Evolutionary conservation across 2,888 invertebrate species (phyloP), one percentile per base, ranked within the genome.

Genomic region (Nephrotoma flavescens): DNA sequence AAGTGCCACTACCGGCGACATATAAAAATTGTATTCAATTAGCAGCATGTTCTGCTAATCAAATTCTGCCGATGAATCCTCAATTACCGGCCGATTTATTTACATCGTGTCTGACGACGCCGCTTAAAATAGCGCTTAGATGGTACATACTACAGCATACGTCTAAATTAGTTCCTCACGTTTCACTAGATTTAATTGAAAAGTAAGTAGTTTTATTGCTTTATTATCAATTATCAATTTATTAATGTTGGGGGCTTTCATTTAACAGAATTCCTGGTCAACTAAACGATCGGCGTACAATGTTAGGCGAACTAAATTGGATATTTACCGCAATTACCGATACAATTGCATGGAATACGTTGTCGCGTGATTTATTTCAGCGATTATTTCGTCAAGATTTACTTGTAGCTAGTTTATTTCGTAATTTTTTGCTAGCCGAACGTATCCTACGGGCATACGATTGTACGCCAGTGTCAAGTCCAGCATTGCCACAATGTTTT

Each of bases 311-410:
- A 92, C 93, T 99, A 87, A 99, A 99, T 93, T 99, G 99, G 99
- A 99, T 99, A 90, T 99, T 99, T 92, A 99, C 99, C 2, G 99
- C 99, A 84, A 98, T 99, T 89, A 99, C 99, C 0, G 99, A 99
- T 92, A 99, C 99, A 9, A 99, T 99, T 90, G 99, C 99, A 0
- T 99, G 99, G 99, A 98, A 98, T 91, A 97, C 96, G 83, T 93
- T 99, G 89, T 97, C 98, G 4, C 94, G 96, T 91, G 98, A 99
- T 89, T 92, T 98, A 89, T 99, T 99, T 92, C 99, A 99, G 93
- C 97, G 96, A 91, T 93, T 99, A 88, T 99, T 99, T 92, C 94
- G 99, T 41, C 98, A 99, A 91, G 99, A 99, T 92, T 93, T 99
- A 89, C 94, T 99, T 87, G 99, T 99, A n/a, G 99, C 99, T 87